Base-by-base conservation (phyloP, 1,140 invertebrate genomes). In the Cyphomyrmex costatus region DNA sequence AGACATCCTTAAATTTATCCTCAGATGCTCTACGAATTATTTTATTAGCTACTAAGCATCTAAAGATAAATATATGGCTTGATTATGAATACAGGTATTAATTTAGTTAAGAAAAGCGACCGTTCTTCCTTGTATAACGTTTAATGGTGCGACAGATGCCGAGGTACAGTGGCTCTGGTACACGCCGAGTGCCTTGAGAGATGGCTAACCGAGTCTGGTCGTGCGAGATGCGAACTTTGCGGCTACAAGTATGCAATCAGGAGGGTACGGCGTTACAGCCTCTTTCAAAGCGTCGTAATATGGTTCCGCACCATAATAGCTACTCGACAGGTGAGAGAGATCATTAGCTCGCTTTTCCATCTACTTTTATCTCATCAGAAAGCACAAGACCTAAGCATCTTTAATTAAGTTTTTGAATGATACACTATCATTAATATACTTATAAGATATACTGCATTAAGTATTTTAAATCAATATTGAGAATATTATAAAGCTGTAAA, bases 171-270 rank as follows among this genome's bases (percentile, higher is more conserved):
- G 65, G 97, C 96, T 16, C 92, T 96, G 74, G 95, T 97, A 5
- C 97, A 97, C 91, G 94, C 95, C 0, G 96, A 95, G 86, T 97
- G 97, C 87, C 93, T 97, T 46, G 97, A 97, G 91, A 94, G 96
- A 77, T 97, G 97, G 97, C 90, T 97, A 16, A 96, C 96, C 2
- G 96, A 97, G 89, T 96, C 96, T 2, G 96, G 96, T 5, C 96
- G 96, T 87, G 95, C 94, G 0, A 95, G 95, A 77, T 97, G 96
- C 90, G 96, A 97, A 90, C 92, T 97, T 3, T 97, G 96, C 89
- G 96, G 96, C 1, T 95, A 95, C 46, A 94, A 94, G 70, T 97
- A 96, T 70, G 88, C 93, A 0, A 96, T 96, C 0, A 94, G 94
- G 76, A 94, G 96, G 10, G 95, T 96, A 16, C 96, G 95, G n/a